Conservation (phyloP, 2,888 invertebrate genomes). For the Coecobrya sp. region DNA sequence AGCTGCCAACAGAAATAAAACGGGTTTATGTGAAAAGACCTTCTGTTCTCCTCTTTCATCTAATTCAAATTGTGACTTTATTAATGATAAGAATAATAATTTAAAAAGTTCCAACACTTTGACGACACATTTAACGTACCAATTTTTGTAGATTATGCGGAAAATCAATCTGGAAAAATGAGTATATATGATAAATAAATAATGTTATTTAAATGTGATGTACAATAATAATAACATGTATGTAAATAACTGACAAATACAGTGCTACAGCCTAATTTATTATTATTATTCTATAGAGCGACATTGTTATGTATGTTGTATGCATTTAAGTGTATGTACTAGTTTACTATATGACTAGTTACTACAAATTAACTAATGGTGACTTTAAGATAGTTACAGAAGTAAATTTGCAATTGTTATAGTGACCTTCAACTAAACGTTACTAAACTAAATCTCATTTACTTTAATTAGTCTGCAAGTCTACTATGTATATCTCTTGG, state of each 20-base stretch:
- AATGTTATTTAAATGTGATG: not conserved
- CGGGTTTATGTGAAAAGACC: not conserved
- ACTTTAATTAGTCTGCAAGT: too few relatives aligned
- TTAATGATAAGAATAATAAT: conserved; percentile 12
- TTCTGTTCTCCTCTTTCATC: not conserved
- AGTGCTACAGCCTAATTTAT: not conserved
- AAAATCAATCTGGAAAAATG: not conserved
- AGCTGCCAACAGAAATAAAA: not conserved
- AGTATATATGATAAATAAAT: not conserved
- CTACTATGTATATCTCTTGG: too few relatives aligned
- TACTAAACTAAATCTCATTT: too few relatives aligned
- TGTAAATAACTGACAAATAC: conserved; percentile 1
- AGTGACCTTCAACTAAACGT: too few relatives aligned
- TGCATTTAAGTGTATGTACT: too few relatives aligned
- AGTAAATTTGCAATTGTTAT: too few relatives aligned
- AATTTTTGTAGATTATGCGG: not conserved
- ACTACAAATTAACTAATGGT: too few relatives aligned
- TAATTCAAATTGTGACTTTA: conserved; percentile 27
- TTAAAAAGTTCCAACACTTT: not conserved
- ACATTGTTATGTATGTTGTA: not conserved
- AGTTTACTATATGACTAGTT: too few relatives aligned
- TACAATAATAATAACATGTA: not conserved
- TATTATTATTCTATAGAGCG: not conserved
- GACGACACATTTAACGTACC: not conserved
- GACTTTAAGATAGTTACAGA: too few relatives aligned